Conservation (phyloP, 2,888 invertebrate species). For the Drosophila quinaria region DNA sequence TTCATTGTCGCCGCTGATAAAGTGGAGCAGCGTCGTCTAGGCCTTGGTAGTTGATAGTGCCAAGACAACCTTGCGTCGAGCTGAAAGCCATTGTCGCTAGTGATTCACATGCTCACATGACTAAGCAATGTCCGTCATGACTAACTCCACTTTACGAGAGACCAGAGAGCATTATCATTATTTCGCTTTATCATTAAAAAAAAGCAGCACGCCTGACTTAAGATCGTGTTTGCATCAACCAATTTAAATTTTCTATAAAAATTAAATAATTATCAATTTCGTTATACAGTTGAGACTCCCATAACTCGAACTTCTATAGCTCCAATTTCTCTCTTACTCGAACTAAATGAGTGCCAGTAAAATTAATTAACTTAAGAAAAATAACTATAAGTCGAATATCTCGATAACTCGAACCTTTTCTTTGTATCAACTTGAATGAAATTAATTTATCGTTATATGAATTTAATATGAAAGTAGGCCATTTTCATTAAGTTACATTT, state of each 20-base stretch:
- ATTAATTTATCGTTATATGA: too few relatives aligned
- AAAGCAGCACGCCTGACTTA: not conserved
- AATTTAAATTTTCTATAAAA: not conserved
- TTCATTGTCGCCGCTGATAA: conserved; percentile 53
- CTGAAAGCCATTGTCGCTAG: conserved; percentile 44
- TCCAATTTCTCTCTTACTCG: too few relatives aligned
- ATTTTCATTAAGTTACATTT: too few relatives aligned
- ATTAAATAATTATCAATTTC: too few relatives aligned
- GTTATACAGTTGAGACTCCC: too few relatives aligned
- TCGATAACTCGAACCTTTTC: too few relatives aligned
- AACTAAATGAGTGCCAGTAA: too few relatives aligned
- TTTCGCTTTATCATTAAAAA: not conserved
- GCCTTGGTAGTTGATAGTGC: conserved; percentile 42
- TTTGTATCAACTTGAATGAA: not conserved
- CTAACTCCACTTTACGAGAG: conserved; percentile 35
- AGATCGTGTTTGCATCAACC: too few relatives aligned
- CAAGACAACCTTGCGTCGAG: conserved; percentile 39
- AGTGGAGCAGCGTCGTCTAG: conserved; percentile 41
- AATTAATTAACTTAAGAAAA: too few relatives aligned
- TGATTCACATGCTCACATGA: conserved; percentile 56
- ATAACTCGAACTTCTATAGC: too few relatives aligned
- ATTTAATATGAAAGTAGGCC: too few relatives aligned
- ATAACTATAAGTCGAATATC: too few relatives aligned
- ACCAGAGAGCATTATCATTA: not conserved
- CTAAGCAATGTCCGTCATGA: conserved; percentile 45